Percentiles rank a stretch among this genome's conserved stretches.
phyloP scores from a whole-genome alignment of 2,113 vertebrate genomes.

The Melanerpes formicivorus region DNA sequence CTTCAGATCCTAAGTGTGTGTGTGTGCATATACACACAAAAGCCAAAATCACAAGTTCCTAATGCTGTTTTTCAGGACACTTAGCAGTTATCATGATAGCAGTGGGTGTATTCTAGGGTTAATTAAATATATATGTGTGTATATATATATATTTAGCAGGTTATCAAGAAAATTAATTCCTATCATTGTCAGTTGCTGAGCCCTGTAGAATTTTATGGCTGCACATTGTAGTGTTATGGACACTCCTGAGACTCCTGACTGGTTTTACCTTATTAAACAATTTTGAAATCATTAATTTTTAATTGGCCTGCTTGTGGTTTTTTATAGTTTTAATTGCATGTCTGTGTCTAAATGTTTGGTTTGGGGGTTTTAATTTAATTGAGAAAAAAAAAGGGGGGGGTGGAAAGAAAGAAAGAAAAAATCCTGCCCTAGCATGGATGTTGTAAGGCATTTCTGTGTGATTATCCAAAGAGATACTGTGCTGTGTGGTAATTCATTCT shows the following conservation, averaged over 20 bases:
- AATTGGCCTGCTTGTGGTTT: conserved; percentile 72
- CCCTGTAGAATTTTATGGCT: conserved; percentile 75
- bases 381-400: background rate
- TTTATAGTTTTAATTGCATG: conserved; percentile 80
- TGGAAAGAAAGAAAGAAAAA: background rate
- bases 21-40: background rate
- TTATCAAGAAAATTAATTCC: conserved; percentile 67
- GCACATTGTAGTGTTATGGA: conserved; percentile 58
- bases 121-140: background rate
- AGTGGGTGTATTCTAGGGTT: conserved; percentile 51
- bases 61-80: background rate
- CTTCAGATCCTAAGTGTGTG: background rate
- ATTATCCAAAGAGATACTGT: background rate
- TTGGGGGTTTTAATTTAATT: conserved; percentile 18
- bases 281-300: conserved; percentile 87
- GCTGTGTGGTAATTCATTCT: conserved; percentile 66
- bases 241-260: conserved; percentile 79
- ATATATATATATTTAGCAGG: background rate
- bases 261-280: conserved; percentile 85
- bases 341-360: conserved; percentile 34
- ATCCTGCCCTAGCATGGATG: background rate
- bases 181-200: conserved; percentile 68
- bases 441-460: conserved; percentile 33
- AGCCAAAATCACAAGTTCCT: background rate
- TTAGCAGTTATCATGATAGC: conserved; percentile 13